A percentile compares a stretch with the other conserved stretches of the same genome.
These are phyloP conservation scores for Thomomys bottae DNA, from an alignment of 2,113 vertebrate genomes.

Conservation along the genomic window DNA sequence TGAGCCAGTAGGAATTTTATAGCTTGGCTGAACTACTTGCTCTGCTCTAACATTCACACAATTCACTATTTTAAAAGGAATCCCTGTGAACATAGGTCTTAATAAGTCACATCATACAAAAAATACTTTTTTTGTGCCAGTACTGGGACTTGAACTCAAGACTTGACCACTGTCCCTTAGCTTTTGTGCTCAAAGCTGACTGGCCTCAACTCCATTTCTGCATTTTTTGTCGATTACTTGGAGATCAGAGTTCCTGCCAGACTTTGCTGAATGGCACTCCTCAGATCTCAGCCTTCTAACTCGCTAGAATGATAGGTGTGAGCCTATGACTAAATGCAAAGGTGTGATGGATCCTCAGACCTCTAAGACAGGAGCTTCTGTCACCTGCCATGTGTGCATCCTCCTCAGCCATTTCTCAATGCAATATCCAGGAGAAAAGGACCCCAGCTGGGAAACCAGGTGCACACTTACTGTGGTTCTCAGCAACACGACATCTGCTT, in stretches of 20 bases:
- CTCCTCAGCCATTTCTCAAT: neutral
- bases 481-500: slow-evolving; percentile 84
- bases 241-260: too few relatives aligned
- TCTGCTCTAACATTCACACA: neutral
- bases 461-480: slow-evolving; percentile 86
- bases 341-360: neutral
- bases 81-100: neutral
- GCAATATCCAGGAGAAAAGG: neutral
- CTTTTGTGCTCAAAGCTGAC: too few relatives aligned
- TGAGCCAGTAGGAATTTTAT: neutral
- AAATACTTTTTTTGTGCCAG: neutral
- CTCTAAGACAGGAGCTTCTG: neutral
- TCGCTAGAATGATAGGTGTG: too few relatives aligned
- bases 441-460: neutral
- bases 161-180: too few relatives aligned
- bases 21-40: neutral
- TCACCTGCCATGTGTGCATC: neutral
- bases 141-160: too few relatives aligned
- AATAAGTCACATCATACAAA: neutral
- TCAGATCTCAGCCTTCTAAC: too few relatives aligned
- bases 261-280: too few relatives aligned
- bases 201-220: too few relatives aligned
- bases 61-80: neutral
- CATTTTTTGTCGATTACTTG: too few relatives aligned
- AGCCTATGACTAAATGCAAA: neutral